A percentile compares a stretch with the other conserved stretches of the same genome.
Conservation (phyloP, 23 tunicate species). For the Halocynthia aurantium region DNA sequence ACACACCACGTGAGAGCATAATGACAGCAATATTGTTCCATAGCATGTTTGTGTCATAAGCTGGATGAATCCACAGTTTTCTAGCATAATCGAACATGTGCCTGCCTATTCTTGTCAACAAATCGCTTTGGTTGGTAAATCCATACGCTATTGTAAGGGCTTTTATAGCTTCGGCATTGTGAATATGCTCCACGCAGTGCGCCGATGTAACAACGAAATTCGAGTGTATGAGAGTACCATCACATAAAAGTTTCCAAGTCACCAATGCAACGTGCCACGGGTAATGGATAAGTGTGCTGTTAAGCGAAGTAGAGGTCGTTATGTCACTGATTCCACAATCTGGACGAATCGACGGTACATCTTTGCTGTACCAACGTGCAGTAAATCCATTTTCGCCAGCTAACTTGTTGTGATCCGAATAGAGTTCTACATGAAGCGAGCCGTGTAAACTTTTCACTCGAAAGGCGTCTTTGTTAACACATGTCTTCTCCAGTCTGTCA, state of each 20-base stretch:
- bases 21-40: slow-evolving; percentile 10
- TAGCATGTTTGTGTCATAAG: not conserved
- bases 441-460: slow-evolving; percentile 6
- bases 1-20: not conserved
- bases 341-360: not conserved
- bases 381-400: slow-evolving; percentile 26
- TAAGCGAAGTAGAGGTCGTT: not conserved
- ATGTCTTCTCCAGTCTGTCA: not conserved
- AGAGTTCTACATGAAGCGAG: slow-evolving; percentile 1
- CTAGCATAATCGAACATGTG: not conserved
- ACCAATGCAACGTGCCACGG: slow-evolving; percentile 29
- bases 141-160: not conserved
- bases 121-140: not conserved
- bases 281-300: not conserved
- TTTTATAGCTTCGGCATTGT: not conserved
- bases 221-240: slow-evolving; percentile 13
- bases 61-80: slow-evolving; percentile 7
- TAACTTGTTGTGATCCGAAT: slow-evolving; percentile 6
- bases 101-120: not conserved
- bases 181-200: slow-evolving; percentile 23
- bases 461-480: not conserved
- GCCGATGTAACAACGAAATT: slow-evolving; percentile 22
- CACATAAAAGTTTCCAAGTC: slow-evolving; percentile 22
- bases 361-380: slow-evolving; percentile 23
- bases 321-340: slow-evolving; percentile 10